phyloP scores from a whole-genome alignment of 2,888 invertebrate species.

The Lissocephala sabroskyi region DNA sequence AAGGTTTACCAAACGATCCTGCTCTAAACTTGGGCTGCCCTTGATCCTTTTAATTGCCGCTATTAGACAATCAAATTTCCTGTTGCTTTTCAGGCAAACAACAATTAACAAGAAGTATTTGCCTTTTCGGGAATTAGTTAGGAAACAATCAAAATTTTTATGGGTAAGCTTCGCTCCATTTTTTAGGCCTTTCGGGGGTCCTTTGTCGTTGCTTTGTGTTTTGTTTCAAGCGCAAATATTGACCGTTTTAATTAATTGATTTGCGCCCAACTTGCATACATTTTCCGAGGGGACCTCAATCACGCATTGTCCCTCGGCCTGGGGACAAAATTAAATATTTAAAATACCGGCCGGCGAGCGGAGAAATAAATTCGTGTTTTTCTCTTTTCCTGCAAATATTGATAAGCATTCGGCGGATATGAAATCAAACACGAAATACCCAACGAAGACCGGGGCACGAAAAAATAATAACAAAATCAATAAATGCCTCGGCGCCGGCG shows the following conservation, averaged over 20 bases:
- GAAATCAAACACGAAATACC: not conserved
- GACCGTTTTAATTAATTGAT: conserved; percentile 59
- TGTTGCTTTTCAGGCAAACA: not conserved
- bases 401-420: conserved; percentile 13
- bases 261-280: conserved; percentile 47
- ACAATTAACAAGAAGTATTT: too few relatives aligned
- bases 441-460: not conserved
- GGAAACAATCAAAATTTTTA: not conserved
- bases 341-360: conserved; percentile 20
- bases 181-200: not conserved
- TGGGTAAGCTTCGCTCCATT: not conserved
- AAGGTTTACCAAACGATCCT: too few relatives aligned
- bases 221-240: conserved; percentile 34
- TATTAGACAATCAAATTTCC: not conserved
- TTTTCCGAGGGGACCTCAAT: too few relatives aligned
- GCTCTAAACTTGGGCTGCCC: too few relatives aligned
- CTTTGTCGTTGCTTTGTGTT: not conserved
- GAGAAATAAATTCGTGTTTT: conserved; percentile 2
- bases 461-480: conserved; percentile 51
- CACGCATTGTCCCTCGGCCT: conserved; percentile 8
- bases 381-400: conserved; percentile 19
- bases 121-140: too few relatives aligned
- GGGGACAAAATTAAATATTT: conserved; percentile 48
- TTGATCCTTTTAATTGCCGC: not conserved
- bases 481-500: conserved; percentile 43